A percentile compares a stretch with the other conserved stretches of the same genome.
Evolutionary conservation across 2,797 vertebrate genomes (phyloP).

Genomic region (Leuciscus waleckii): DNA sequence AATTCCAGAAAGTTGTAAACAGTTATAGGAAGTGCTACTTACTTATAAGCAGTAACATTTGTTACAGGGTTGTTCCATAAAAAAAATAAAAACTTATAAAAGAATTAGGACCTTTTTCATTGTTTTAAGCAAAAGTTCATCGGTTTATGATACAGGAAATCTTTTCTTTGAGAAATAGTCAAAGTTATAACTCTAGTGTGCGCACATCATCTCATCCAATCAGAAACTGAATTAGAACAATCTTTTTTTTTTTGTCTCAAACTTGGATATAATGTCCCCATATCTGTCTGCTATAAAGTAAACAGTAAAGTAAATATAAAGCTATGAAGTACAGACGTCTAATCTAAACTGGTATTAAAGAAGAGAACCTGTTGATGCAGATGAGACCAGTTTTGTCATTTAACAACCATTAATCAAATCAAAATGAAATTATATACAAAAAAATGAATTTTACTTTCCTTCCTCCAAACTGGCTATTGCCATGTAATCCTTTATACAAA

Average conservation of each 20-base stretch:
- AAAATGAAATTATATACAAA: background rate
- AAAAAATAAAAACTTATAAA: too few species aligned
- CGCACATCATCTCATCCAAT: background rate
- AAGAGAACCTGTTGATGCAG: background rate
- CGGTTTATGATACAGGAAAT: too few species aligned
- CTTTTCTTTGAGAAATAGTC: too few species aligned
- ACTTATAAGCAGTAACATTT: too few species aligned
- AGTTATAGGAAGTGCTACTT: too few species aligned
- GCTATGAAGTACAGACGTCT: background rate
- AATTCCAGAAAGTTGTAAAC: too few species aligned
- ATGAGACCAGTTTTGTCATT: background rate
- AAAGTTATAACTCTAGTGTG: too few species aligned
- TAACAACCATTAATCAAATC: background rate
- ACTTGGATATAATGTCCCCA: background rate
- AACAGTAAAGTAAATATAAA: background rate
- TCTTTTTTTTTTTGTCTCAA: background rate
- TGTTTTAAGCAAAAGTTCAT: too few species aligned
- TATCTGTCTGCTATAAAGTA: background rate
- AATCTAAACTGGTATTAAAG: background rate
- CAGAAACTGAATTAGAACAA: background rate
- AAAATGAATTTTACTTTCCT: background rate
- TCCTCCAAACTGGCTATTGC: background rate
- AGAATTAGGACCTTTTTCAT: too few species aligned
- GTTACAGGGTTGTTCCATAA: too few species aligned
- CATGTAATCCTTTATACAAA: background rate